These are phyloP conservation scores for Macrotis lagotis DNA, from an alignment of 2,113 vertebrate species.

Conservation along the genomic window DNA sequence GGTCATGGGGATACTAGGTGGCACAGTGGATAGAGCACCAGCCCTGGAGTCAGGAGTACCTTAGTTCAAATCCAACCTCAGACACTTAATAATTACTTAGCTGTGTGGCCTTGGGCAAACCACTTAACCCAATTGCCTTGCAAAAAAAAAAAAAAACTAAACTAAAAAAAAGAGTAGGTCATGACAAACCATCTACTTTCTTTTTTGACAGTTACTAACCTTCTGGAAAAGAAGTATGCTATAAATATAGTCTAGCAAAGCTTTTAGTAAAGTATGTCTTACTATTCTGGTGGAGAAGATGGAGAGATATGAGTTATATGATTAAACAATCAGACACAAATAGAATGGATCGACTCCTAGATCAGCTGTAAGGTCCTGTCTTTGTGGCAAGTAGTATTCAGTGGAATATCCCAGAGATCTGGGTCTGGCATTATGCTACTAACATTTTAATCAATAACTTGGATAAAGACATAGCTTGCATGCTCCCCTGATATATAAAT, in stretches of 20 bases:
- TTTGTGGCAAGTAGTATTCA: background rate
- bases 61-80: too few relatives aligned
- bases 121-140: too few relatives aligned
- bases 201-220: background rate
- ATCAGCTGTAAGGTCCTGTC: background rate
- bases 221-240: background rate
- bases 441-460: background rate
- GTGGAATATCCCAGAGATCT: background rate
- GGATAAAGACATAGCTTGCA: background rate
- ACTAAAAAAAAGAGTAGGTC: too few relatives aligned
- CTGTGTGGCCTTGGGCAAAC: too few relatives aligned
- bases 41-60: too few relatives aligned
- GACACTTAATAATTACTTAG: too few relatives aligned
- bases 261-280: background rate
- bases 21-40: too few relatives aligned
- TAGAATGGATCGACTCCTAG: too few relatives aligned
- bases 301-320: background rate
- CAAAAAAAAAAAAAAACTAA: too few relatives aligned
- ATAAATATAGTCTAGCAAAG: background rate
- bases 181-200: background rate
- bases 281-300: background rate
- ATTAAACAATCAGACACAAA: too few relatives aligned
- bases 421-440: background rate
- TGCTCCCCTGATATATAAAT: background rate
- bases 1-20: too few relatives aligned